phyloP scores from a whole-genome alignment of 1,140 invertebrate species.

The Bombus huntii region DNA sequence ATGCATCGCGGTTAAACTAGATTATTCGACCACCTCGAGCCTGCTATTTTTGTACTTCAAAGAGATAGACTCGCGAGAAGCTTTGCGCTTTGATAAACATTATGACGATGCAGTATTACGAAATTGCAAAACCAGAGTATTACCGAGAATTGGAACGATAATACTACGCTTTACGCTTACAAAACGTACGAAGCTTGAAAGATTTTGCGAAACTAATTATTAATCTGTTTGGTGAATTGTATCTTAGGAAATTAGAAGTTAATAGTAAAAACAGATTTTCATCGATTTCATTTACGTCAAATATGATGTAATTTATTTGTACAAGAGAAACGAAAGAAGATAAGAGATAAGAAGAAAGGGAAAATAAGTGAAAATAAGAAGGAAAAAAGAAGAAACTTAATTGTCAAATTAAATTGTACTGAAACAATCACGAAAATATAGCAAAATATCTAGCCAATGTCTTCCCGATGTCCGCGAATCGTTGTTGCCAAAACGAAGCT shows the following conservation, averaged over 20 bases:
- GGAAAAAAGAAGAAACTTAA: not conserved
- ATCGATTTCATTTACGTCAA: not conserved
- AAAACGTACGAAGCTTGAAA: no score
- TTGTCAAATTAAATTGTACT: not conserved
- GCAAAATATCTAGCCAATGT: not conserved
- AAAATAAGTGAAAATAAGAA: no score
- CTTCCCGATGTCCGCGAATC: not conserved
- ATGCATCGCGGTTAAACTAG: not conserved
- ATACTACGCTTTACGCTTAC: no score
- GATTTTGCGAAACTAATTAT: no score
- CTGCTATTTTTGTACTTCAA: not conserved
- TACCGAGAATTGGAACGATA: no score
- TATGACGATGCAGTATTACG: not conserved
- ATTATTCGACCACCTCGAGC: not conserved
- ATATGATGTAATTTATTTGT: not conserved
- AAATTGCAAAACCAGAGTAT: not conserved
- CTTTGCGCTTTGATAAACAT: not conserved
- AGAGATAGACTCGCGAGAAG: not conserved
- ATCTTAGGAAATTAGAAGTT: not conserved
- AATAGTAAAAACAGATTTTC: no score
- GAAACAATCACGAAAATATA: not conserved
- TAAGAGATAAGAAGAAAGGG: no score
- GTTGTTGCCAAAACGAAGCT: not conserved
- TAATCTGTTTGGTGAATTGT: no score
- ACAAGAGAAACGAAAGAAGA: not conserved